Evolutionary conservation across 2,797 vertebrate genomes (phyloP), one percentile per base, ranked within the genome.

Genomic region (Limosa lapponica): DNA sequence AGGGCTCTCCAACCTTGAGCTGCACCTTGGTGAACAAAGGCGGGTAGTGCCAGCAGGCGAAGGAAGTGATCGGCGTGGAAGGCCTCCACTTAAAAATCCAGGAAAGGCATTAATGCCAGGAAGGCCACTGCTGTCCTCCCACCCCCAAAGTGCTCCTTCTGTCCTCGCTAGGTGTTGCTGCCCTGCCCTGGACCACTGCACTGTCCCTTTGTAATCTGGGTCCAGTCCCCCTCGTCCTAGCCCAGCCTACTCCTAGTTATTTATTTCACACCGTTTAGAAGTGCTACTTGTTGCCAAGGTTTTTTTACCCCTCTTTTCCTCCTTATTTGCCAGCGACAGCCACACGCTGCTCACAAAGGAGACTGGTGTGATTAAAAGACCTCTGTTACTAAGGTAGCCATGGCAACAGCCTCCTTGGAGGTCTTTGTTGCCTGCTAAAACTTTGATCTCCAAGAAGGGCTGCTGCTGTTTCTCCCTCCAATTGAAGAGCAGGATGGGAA

Each of bases 391-490:
- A 86, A 91, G 51, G 98, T 96, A 98, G 97, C 98, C 98, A 98
- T 99, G 97, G 98, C 96, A 98, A 99, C 98, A 91, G 95, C 95
- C 93, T 97, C 97, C 97, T 97, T 57, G 96, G 96, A 96, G 96
- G 97, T 97, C 97, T 98, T 98, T 98, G 97, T 98, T 97, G 98
- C 97, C 97, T 97, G 96, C 97, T 98, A 97, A 98, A 98, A 97
- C 98, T 98, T 98, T 98, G 98, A 98, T 98, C 98, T 98, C 96
- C 88, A 54, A 90, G 94, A 97, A 96, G 75, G 75, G 80, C 96
- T 95, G 95, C 95, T 96, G 95, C 96, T 95, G 87, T 96, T 97
- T 97, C 78, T 88, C 83, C 39, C 11, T 80, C 71, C 96, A 90
- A 74, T 93, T 97, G 97, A 91, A 96, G 83, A 70, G 66, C 90